These are phyloP conservation scores for Toxostoma redivivum DNA, from an alignment of 2,113 vertebrate genomes.

Conservation along the genomic window DNA sequence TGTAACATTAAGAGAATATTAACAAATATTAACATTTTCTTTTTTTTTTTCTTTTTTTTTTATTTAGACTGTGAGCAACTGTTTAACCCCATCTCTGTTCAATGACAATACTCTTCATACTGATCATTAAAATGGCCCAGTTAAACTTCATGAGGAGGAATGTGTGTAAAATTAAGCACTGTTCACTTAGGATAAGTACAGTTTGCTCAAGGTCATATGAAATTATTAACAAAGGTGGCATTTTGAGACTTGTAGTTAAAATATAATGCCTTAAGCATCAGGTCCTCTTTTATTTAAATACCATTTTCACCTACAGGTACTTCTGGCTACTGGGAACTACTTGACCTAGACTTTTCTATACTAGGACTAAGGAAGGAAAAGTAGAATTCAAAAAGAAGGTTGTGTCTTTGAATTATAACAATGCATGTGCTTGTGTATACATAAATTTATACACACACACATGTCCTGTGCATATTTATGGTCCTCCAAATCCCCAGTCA, in stretches of 20 bases:
- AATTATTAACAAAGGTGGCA: background rate
- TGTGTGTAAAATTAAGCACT: background rate
- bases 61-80: background rate
- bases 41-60: background rate
- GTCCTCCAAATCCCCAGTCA: background rate
- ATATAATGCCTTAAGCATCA: background rate
- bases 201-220: background rate
- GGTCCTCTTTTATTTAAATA: background rate
- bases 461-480: accelerated
- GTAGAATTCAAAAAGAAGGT: background rate
- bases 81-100: background rate
- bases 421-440: background rate
- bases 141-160: background rate
- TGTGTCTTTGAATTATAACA: background rate
- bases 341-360: background rate
- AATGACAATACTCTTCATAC: background rate
- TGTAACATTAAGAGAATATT: background rate
- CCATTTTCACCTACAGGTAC: background rate
- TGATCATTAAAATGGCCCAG: background rate
- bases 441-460: background rate
- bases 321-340: background rate
- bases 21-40: background rate
- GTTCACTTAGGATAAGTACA: background rate
- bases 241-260: background rate
- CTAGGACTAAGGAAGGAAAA: background rate